Evolutionary conservation across 2,888 invertebrate species (phyloP).

Genomic region (Galerucella pusilla): DNA sequence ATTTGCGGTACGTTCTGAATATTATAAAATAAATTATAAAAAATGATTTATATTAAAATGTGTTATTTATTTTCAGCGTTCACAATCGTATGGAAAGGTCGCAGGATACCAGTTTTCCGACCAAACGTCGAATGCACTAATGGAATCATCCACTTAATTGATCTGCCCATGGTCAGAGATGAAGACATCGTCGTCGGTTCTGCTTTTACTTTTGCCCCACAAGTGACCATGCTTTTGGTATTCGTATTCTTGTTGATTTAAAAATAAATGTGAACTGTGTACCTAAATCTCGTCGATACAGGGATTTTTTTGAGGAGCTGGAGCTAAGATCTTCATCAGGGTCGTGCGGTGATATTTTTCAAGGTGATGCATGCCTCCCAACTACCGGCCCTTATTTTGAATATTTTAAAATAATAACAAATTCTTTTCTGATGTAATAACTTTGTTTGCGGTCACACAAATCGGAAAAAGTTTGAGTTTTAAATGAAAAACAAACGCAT

Average conservation of each 20-base stretch:
- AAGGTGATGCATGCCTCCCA: too few species aligned
- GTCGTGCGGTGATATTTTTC: too few species aligned
- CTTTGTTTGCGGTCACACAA: too few species aligned
- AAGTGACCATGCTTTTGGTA: slow-evolving; percentile 62
- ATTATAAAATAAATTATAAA: not conserved
- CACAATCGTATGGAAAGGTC: slow-evolving; percentile 86
- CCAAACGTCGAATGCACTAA: slow-evolving; percentile 96
- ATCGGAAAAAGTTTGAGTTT: too few species aligned
- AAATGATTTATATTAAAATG: not conserved
- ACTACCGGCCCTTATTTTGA: not conserved
- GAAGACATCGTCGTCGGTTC: slow-evolving; percentile 82
- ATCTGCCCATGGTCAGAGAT: slow-evolving; percentile 84
- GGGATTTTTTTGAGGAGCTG: slow-evolving; percentile 42
- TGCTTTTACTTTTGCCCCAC: slow-evolving; percentile 58
- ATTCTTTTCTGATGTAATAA: too few species aligned
- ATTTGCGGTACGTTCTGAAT: not conserved
- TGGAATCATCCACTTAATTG: slow-evolving; percentile 95
- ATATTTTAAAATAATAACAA: too few species aligned
- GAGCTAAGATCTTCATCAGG: not conserved
- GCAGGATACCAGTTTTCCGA: slow-evolving; percentile 85
- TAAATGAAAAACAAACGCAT: too few species aligned
- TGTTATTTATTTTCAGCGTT: slow-evolving; percentile 72
- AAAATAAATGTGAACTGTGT: slow-evolving; percentile 29
- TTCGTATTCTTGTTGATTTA: slow-evolving; percentile 56
- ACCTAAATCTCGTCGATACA: slow-evolving; percentile 28